Evolutionary conservation across 2,797 vertebrate genomes (phyloP), one percentile per base, ranked within the genome.

Genomic region (Siniperca scherzeri): DNA sequence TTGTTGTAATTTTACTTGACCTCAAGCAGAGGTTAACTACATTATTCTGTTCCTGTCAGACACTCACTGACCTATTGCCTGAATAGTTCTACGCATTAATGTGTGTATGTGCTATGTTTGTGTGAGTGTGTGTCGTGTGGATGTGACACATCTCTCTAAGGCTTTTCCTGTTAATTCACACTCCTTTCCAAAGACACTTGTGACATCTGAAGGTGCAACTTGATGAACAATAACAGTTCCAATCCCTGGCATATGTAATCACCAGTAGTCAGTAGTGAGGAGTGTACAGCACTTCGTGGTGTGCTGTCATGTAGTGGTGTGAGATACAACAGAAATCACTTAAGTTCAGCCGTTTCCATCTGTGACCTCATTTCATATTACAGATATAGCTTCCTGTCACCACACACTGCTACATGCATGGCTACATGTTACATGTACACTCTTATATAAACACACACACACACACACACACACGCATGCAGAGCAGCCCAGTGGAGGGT

Each of bases 341-440:
- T 88, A 78, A 83, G 78, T 88, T 90, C 78, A 80, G 78, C 82
- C 19, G 44, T 87, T 87, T 92, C 85, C 82, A 84, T 86, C 82
- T 89, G 85, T 91, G 93, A 94, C 94, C 94, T 90, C 79, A 85
- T 92, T 95, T 91, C 48, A 10, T 83, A 77, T 77, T 88, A 88
- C 86, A 90, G 81, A 93, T 94, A 94, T 92, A 93, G 88, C 91
- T 84, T 14, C 25, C 72, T 77, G 80, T 55, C 78, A 82, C 75
- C 88, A 82, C 85, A 71, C 61, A 56, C 80, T 71, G 80, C 67
- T 76, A 84, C 85, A 82, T 82, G 84, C 82, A 52, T 70, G 66
- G 53, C 70, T 77, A 85, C 88, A 89, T 79, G 87, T 61, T 44
- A 83, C 77, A 50, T 33, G 40, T 30, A 57, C 65, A 52, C 60